A percentile compares a stretch with the other conserved stretches of the same genome.
phyloP scores from a whole-genome alignment of 2,113 vertebrate species.

The Sinocyclocheilus maitianheensis region DNA sequence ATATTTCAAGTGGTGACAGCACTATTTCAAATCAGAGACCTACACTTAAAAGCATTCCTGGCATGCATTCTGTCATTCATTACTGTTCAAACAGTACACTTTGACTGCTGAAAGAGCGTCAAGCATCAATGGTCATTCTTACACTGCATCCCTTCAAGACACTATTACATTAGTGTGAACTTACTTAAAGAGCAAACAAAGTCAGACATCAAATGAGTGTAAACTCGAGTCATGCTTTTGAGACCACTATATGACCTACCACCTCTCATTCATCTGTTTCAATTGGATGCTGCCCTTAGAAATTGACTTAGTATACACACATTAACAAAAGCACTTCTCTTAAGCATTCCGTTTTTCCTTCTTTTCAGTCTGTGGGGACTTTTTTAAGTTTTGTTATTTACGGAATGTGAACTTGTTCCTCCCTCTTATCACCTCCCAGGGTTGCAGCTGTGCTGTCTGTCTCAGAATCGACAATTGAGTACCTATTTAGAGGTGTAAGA shows the following conservation, averaged over 20 bases:
- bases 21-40: constrained; percentile 9
- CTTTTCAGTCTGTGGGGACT: constrained; percentile 22
- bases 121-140: background rate
- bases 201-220: constrained; percentile 63
- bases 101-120: background rate
- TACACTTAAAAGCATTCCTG: constrained; percentile 15
- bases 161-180: constrained; percentile 14
- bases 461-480: background rate
- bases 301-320: background rate
- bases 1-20: constrained; percentile 8
- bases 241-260: constrained; percentile 53
- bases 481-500: background rate
- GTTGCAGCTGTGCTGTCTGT: background rate
- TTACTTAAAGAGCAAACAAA: constrained; percentile 5
- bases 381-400: constrained; percentile 29
- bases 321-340: constrained; percentile 31
- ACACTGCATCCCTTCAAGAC: background rate
- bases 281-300: constrained; percentile 5
- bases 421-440: constrained; percentile 1
- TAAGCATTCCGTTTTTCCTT: background rate
- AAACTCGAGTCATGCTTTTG: constrained; percentile 62
- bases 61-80: background rate
- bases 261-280: constrained; percentile 17
- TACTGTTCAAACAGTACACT: background rate
- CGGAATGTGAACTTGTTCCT: constrained; percentile 33